Evolutionary conservation across 1,140 invertebrate species (phyloP), one percentile per base, ranked within the genome.

Genomic region (Stratiolaelaps scimitus): DNA sequence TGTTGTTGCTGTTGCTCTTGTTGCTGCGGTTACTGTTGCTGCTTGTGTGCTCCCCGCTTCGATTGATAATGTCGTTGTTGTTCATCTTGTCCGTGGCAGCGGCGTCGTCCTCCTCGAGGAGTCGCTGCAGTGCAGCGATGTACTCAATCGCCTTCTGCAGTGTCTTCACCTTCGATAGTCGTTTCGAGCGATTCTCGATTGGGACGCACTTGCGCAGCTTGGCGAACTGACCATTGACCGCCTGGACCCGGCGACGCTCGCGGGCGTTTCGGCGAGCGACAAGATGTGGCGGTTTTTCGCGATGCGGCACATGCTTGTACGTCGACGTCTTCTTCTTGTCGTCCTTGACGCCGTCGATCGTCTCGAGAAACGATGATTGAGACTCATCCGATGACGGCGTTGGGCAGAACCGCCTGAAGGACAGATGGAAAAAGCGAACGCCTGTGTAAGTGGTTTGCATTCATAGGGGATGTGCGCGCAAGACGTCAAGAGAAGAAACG

Each of bases 181-280:
- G 68, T 53, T 76, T 76, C 60, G 68, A 74, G 23, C 74, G 67
- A 47, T 72, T 73, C 48, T 74, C 73, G 5, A 73, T 60, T 0
- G 80, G 80, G 10, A 81, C 75, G 28, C 73, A 75, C 71, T 77
- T 79, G 46, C 79, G 71, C 15, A 81, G 71, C 53, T 74, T 71
- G 1, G 74, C 72, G 71, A 81, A 81, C 7, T 80, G 80, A 43
- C 69, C 71, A 68, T 82, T 82, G 44, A 82, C 80, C 1, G 80
- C 80, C 70, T 82, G 78, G 1, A 82, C 81, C 43, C 80, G 68
- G 45, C 76, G 72, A 66, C 81, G 68, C 71, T 82, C 81, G 30
- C 81, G 72, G 0, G 81, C 80, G 70, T 83, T 83, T 46, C 81
- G 71, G 67, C 75, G 74, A 0, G 78, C 80, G 17, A 82, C 81